A percentile compares a stretch with the other conserved stretches of the same genome.
These are phyloP conservation scores for Montipora capricornis DNA, from an alignment of 64 coral and sea anemone species.

Conservation along the genomic window DNA sequence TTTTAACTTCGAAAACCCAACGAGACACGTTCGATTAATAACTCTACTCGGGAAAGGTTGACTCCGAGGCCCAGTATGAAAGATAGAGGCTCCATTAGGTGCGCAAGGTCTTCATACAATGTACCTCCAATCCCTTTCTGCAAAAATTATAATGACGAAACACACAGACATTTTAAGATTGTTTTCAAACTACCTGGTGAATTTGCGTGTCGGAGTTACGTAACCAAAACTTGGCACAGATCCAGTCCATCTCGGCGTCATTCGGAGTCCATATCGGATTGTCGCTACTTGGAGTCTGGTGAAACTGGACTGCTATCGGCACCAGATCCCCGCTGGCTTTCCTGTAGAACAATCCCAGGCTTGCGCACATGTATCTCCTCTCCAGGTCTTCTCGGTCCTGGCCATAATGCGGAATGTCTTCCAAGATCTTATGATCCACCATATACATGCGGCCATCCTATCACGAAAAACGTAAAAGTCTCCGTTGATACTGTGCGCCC, in stretches of 20 bases:
- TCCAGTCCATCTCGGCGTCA: conserved; percentile 81
- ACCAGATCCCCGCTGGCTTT: conserved; percentile 69
- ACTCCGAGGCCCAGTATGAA: no score
- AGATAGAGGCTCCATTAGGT: no score
- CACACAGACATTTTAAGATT: no score
- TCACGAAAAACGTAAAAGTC: background rate
- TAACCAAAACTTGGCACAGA: conserved; percentile 83
- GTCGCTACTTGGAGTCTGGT: conserved; percentile 36
- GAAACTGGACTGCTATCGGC: conserved; percentile 83
- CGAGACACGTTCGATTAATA: no score
- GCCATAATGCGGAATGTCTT: conserved; percentile 72
- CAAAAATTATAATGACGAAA: no score
- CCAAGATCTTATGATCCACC: conserved; percentile 71
- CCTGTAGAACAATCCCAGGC: conserved; percentile 68
- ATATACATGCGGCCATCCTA: conserved; percentile 86
- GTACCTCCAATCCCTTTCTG: no score
- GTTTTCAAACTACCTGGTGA: conserved; percentile 68
- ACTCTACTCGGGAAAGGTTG: no score
- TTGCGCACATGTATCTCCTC: conserved; percentile 72
- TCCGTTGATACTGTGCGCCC: no score
- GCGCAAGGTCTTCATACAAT: no score
- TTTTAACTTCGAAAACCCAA: no score
- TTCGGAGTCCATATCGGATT: conserved; percentile 94
- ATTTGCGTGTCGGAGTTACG: conserved; percentile 77
- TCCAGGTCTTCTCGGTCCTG: conserved; percentile 43